Base-by-base conservation (phyloP, 2,888 invertebrate species). In the Stenotaenia linearis region DNA sequence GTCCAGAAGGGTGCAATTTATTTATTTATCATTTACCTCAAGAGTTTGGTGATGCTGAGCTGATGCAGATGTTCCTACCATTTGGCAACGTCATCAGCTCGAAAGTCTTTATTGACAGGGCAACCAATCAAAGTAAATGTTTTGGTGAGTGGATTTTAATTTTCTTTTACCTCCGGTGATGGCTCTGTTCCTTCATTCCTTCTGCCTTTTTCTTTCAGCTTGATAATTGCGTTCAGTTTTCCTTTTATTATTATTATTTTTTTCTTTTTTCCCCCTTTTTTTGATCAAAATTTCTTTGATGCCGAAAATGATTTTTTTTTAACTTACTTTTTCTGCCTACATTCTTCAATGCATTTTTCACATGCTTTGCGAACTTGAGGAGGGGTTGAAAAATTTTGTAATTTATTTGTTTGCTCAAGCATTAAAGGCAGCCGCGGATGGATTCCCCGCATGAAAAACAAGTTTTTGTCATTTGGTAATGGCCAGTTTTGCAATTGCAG, bases 1-100 rank as follows among this genome's bases (percentile, higher is more conserved):
- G 98, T 87, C 98, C 98, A 84, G 98, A 99, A 90, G 99, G 98
- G 87, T 98, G 98, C 91, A 99, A 99, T 89, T 92, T 99, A 85
- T 99, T 99, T 91, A 99, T 99, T 90, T 99, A 99, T 90, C 99
- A 99, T 90, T 92, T 99, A 89, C 99, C 99, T 84, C 98, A 98
- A 90, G 99, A 99, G 90, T 99, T 99, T 87, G 98, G 98, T 80
- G 99, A 99, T 88, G 93, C 94, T 82, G 99, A 99, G 89, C 92
- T 99, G 86, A 98, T 98, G 93, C 98, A 98, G 90, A 98, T 99
- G 98, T 99, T 99, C 89, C 91, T 98, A 88, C 98, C 98, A 82
- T 99, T 99, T 88, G 99, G 99, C 85, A 97, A 96, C 88, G 98
- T 99, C 86, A 98, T 99, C 90, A 97, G 97, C 90, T 98, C 98